Evolutionary conservation across 2,797 vertebrate species (phyloP).

Genomic region (Rhyacichthys aspro): DNA sequence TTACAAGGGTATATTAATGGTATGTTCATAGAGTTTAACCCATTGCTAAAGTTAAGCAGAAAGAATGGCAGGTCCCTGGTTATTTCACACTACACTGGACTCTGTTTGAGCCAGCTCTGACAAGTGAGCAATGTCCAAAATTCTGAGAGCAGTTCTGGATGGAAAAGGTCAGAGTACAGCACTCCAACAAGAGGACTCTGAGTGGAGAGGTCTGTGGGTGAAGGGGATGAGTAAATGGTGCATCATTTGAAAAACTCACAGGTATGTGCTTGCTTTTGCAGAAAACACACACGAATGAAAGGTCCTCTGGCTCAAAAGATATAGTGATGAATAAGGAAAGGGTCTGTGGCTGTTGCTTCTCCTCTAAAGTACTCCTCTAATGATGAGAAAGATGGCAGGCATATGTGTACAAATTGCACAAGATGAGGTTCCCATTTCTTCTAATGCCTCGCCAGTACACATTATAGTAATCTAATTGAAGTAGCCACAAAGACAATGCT

Average conservation of each 20-base stretch:
- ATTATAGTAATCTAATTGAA: constrained; percentile 72
- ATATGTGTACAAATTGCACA: constrained; percentile 69
- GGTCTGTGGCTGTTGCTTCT: constrained; percentile 23
- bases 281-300: constrained; percentile 47
- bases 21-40: constrained; percentile 30
- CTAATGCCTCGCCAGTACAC: constrained; percentile 67
- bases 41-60: constrained; percentile 29
- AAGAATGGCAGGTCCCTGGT: constrained; percentile 23
- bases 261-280: constrained; percentile 24
- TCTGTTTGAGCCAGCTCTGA: constrained; percentile 22
- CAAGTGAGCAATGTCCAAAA: constrained; percentile 38
- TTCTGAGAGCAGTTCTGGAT: constrained; percentile 13
- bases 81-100: constrained; percentile 45
- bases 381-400: constrained; percentile 71
- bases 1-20: constrained; percentile 20
- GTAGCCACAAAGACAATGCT: constrained; percentile 62
- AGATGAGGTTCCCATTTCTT: constrained; percentile 66
- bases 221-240: constrained; percentile 27
- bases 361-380: constrained; percentile 52
- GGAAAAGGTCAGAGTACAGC: constrained; percentile 20
- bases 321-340: constrained; percentile 37
- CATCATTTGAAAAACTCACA: constrained; percentile 30
- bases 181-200: constrained; percentile 10
- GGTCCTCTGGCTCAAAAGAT: constrained; percentile 27
- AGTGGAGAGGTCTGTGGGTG: constrained; percentile 12